Conservation (phyloP, 2,888 invertebrate genomes). For the Drosophila aldrichi region DNA sequence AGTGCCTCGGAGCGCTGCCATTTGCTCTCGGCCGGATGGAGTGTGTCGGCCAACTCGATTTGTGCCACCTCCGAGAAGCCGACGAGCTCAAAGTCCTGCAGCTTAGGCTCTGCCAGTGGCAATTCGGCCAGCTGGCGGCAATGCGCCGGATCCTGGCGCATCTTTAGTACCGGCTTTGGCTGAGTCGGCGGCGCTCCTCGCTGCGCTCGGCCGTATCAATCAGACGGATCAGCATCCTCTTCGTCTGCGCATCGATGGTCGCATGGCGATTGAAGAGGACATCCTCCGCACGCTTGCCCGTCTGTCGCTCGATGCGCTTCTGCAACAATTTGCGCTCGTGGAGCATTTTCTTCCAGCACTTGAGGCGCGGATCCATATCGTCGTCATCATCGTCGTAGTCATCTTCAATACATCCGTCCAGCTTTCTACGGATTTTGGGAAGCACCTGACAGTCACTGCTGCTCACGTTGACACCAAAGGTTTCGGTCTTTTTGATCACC, state of each 20-base stretch:
- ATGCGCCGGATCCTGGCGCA: constrained; percentile 17
- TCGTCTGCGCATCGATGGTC: constrained; percentile 73
- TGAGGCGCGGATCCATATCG: constrained; percentile 72
- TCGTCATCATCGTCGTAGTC: constrained; percentile 48
- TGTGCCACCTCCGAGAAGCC: constrained; percentile 44
- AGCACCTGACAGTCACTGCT: constrained; percentile 10
- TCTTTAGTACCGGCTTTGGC: constrained; percentile 22
- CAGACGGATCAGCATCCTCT: constrained; percentile 68
- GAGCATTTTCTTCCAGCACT: constrained; percentile 68
- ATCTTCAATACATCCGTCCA: too few relatives aligned
- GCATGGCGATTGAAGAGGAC: constrained; percentile 75
- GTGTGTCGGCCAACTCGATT: constrained; percentile 33
- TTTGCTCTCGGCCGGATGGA: constrained; percentile 3
- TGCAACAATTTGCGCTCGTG: constrained; percentile 55
- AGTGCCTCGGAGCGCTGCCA: constrained; percentile 69
- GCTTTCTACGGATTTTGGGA: background rate
- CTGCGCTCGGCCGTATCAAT: constrained; percentile 70
- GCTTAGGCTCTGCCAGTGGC: constrained; percentile 19
- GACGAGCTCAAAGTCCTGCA: constrained; percentile 48
- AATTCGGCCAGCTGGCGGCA: constrained; percentile 47
- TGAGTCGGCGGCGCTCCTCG: constrained; percentile 19
- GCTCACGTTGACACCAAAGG: background rate
- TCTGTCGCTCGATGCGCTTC: constrained; percentile 55
- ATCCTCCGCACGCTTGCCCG: constrained; percentile 65
- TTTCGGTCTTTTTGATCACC: constrained; percentile 5